phyloP scores from a whole-genome alignment of 1,140 invertebrate species.

The Patella vulgata region DNA sequence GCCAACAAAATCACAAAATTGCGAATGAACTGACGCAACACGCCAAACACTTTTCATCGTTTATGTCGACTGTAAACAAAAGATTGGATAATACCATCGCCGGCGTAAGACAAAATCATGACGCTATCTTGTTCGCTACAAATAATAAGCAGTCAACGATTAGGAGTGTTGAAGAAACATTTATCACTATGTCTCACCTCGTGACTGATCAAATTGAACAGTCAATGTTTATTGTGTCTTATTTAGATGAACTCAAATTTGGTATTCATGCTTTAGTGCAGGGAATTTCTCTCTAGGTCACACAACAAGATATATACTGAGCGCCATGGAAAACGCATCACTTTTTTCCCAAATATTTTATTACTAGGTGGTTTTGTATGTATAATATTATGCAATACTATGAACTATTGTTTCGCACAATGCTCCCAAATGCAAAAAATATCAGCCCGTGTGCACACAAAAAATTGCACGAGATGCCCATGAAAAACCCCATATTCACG shows the following conservation, averaged over 20 bases:
- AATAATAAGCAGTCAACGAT: neutral
- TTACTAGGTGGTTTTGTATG: too few relatives aligned
- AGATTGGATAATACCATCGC: constrained; percentile 11
- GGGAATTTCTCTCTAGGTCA: neutral
- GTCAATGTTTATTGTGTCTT: neutral
- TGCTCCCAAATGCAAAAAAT: too few relatives aligned
- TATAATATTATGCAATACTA: too few relatives aligned
- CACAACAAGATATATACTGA: too few relatives aligned
- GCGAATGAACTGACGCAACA: constrained; percentile 13
- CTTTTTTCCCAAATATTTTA: too few relatives aligned
- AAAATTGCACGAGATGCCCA: too few relatives aligned
- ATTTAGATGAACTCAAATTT: constrained; percentile 12
- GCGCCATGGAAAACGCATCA: too few relatives aligned
- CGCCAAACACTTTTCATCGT: constrained; percentile 7
- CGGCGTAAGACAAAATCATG: constrained; percentile 6
- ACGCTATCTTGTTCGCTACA: neutral
- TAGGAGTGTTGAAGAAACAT: constrained; percentile 1
- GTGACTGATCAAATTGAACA: constrained; percentile 7
- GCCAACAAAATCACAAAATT: constrained; percentile 10
- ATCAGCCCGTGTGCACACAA: too few relatives aligned
- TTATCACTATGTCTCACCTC: neutral
- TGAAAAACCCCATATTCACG: too few relatives aligned
- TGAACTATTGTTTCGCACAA: too few relatives aligned
- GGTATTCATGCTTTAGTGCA: constrained; percentile 2
- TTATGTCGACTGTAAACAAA: constrained; percentile 1